These are phyloP conservation scores for Coranthus polyacanthus DNA, from an alignment of 2,797 vertebrate genomes.

Conservation along the genomic window DNA sequence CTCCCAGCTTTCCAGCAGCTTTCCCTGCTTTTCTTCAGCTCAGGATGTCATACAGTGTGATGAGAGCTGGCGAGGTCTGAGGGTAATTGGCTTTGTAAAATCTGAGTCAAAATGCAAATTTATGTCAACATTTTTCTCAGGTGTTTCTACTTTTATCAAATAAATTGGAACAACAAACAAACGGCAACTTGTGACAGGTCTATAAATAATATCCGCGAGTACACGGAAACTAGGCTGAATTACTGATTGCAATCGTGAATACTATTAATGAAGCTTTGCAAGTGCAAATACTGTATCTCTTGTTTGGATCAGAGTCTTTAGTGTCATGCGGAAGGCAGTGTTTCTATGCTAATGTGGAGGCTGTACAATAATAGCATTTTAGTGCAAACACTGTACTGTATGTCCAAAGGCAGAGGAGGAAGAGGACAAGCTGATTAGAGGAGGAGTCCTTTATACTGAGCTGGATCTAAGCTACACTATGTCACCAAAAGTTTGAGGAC, in stretches of 20 bases:
- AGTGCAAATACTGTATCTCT: constrained; percentile 33
- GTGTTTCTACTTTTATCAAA: constrained; percentile 64
- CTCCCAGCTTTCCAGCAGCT: constrained; percentile 6
- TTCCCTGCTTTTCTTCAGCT: constrained; percentile 23
- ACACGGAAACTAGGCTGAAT: constrained; percentile 42
- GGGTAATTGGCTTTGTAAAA: constrained; percentile 71
- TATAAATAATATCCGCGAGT: constrained; percentile 62
- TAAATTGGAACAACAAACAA: constrained; percentile 64
- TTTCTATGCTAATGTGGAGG: constrained; percentile 41
- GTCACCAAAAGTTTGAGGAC: too few species aligned
- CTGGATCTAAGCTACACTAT: constrained; percentile 11
- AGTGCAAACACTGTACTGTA: constrained; percentile 24
- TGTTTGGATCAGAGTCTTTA: constrained; percentile 40
- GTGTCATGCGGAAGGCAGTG: constrained; percentile 18
- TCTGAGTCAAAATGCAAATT: constrained; percentile 74
- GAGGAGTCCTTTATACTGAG: constrained; percentile 28
- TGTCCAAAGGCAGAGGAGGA: constrained; percentile 40
- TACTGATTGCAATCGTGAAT: constrained; percentile 59
- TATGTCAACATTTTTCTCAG: constrained; percentile 66
- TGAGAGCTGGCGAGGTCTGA: constrained; percentile 55
- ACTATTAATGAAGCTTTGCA: constrained; percentile 46
- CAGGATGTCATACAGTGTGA: constrained; percentile 46
- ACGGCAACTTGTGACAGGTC: constrained; percentile 58
- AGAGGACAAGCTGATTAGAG: constrained; percentile 48
- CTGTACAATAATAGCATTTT: constrained; percentile 41